phyloP scores from a whole-genome alignment of 2,888 invertebrate genomes.

The Brachypalpus laphriformis region DNA sequence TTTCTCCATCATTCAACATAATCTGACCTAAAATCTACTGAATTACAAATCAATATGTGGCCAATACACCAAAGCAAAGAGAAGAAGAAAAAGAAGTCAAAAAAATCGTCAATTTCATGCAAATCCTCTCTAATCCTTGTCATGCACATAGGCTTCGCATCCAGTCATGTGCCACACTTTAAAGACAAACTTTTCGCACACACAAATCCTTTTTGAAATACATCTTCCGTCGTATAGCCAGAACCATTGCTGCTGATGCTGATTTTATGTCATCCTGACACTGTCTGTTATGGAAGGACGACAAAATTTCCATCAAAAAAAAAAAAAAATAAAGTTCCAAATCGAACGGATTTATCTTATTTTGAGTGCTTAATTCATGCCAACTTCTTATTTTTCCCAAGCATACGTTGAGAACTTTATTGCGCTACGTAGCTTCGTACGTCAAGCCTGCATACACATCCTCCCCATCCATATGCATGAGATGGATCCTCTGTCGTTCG shows the following conservation, averaged over 20 bases:
- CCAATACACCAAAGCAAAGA: slow-evolving; percentile 2
- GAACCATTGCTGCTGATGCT: too few relatives aligned
- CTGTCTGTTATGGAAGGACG: neutral
- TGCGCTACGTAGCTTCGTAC: neutral
- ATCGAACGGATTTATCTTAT: slow-evolving; percentile 44
- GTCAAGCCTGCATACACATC: neutral
- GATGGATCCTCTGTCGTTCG: slow-evolving; percentile 20
- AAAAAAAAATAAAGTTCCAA: too few relatives aligned
- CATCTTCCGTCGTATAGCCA: neutral
- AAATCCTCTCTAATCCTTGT: slow-evolving; percentile 48
- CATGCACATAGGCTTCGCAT: slow-evolving; percentile 1
- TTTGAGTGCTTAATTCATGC: slow-evolving; percentile 55
- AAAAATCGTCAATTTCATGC: slow-evolving; percentile 29
- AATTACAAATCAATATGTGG: slow-evolving; percentile 53
- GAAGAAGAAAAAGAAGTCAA: neutral
- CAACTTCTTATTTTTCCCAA: slow-evolving; percentile 49
- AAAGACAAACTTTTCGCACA: slow-evolving; percentile 40
- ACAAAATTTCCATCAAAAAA: neutral
- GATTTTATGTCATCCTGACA: neutral
- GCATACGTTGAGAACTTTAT: slow-evolving; percentile 34
- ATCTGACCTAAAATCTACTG: slow-evolving; percentile 40
- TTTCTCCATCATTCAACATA: slow-evolving; percentile 34
- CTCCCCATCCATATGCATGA: slow-evolving; percentile 52
- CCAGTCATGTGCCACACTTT: slow-evolving; percentile 21
- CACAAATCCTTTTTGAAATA: slow-evolving; percentile 17